Evolutionary conservation across 2,113 vertebrate species (phyloP), one percentile per base, ranked within the genome.

Genomic region (Hypocryptadius cinnamomeus): DNA sequence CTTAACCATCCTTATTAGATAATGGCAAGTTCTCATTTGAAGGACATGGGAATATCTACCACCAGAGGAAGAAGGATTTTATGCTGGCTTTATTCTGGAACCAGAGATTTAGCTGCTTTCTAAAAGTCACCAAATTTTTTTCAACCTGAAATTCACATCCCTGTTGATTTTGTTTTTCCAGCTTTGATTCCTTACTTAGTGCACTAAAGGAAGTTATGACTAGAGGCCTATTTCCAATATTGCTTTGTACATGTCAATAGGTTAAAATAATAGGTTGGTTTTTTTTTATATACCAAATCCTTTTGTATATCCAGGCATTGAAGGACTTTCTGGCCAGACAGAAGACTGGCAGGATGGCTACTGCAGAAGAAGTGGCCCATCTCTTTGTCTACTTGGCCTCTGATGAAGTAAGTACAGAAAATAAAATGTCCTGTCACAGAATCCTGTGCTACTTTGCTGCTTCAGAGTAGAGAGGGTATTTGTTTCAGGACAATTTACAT

Each of bases 311-410:
- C 35, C 79, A 99, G 99, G 99, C 98, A n/a, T 70, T 98, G 66
- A 98, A 98, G 60, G 97, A 98, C 93, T 99, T 99, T 84, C 97
- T 99, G 95, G 98, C 98, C 51, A 98, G 99, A 91, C 99, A 99
- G 91, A 99, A 98, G 97, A 99, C 96, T 8, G 99, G 99, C 51
- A 98, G 99, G 91, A 96, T 99, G 97, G 99, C 98, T 77, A 98
- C 98, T 8, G 98, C 99, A 3, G 98, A 99, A 74, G 99, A 99
- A 96, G 98, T 99, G 81, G 99, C 99, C 9, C 90, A 98, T 80
- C 98, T 99, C 28, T 99, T 98, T 45, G 98, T 99, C 20, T 99
- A 99, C 95, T 84, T 99, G 98, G 99, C 99, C 50, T 99, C 99
- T 13, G 98, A 99, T 89, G 99, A 99, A 97, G 99, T 99, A 96